Evolutionary conservation across 2,888 invertebrate genomes (phyloP), one percentile per base, ranked within the genome.

Genomic region (Tenthredo livida): DNA sequence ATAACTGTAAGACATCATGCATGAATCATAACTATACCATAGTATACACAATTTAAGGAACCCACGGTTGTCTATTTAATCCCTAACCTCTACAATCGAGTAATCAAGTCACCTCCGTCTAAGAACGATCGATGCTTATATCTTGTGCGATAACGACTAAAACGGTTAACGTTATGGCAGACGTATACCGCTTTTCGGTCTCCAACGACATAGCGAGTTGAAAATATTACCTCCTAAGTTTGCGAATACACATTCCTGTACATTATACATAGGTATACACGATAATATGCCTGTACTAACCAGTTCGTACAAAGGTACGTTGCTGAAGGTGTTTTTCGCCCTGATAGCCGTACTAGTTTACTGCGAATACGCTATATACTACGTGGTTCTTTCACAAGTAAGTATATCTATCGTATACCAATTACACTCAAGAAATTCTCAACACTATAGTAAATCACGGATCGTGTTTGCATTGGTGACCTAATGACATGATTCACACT

Each of bases 281-380:
- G 33, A 33, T 1, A 33, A 15, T 15, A 67, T 67, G 29, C 67
- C 15, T 17, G 0, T 67, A 33, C 33, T 33, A 33, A 67, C 15
- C 5, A 33, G 2, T 29, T 43, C 21, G 17, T 90, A 88, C 75
- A 90, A 89, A 85, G 89, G 88, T 67, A 87, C 88, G 82, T 84
- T 90, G 33, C 25, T 87, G 9, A 88, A 88, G 86, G 87, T 87
- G 33, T 50, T 87, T n/a, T 67, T 91, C 84, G 90, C 89, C 85
- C 84, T 89, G 12, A 40, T 90, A 12, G 86, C 88, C 47, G 83
- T 94, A 87, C 86, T 96, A 89, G 90, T 96, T 86, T 96, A 96
- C 88, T 97, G 97, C 93, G 97, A 98, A 95, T 97, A 96, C 93
- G 88, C 97, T 0, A 95, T 98, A 90, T 98, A 98, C 93, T 97